phyloP scores from a whole-genome alignment of 2,113 vertebrate species.

The Sclerurus mexicanus region DNA sequence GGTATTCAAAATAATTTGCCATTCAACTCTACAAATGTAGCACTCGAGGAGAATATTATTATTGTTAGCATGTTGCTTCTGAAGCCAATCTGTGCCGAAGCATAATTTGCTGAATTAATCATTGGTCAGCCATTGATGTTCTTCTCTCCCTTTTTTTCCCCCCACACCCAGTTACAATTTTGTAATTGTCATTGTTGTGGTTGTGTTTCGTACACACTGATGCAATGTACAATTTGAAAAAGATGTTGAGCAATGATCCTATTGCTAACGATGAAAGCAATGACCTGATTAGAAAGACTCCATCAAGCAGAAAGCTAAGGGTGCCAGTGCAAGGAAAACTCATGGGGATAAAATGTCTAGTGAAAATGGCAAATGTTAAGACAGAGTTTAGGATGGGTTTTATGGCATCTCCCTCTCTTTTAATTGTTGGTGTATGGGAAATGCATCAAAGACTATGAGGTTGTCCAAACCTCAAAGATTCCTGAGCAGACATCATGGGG shows the following conservation, averaged over 20 bases:
- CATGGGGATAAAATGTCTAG: neutral
- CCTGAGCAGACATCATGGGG: neutral
- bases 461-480: neutral
- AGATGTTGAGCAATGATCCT: conserved; percentile 61
- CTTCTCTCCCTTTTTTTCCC: neutral
- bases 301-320: conserved; percentile 51
- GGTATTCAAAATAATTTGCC: conserved; percentile 79
- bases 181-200: neutral
- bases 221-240: conserved; percentile 38
- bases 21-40: conserved; percentile 69
- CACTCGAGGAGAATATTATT: conserved; percentile 68
- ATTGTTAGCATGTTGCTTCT: conserved; percentile 68
- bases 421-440: neutral
- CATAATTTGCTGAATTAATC: conserved; percentile 37
- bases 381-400: neutral
- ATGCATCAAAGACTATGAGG: neutral
- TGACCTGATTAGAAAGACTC: conserved; percentile 59
- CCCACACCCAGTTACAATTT: neutral
- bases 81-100: neutral
- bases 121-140: neutral
- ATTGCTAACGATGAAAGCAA: conserved; percentile 54
- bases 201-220: conserved; percentile 13
- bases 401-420: neutral
- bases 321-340: conserved; percentile 11
- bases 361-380: neutral